A percentile compares a stretch with the other conserved stretches of the same genome.
Conservation (phyloP, 2,888 invertebrate genomes). For the Conus canariensis region DNA sequence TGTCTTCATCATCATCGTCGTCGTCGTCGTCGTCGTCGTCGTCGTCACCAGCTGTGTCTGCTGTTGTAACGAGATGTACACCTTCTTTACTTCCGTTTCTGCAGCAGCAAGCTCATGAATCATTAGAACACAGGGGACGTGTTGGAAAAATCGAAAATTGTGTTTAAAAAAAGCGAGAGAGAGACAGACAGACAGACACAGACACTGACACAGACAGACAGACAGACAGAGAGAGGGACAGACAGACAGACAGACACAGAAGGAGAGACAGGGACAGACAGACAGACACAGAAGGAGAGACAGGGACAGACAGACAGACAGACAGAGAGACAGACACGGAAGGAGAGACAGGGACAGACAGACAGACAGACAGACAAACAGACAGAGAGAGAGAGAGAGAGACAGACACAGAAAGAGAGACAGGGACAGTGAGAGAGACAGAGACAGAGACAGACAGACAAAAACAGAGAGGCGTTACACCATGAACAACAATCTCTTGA, state of each 20-base stretch:
- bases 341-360: not conserved
- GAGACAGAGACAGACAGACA: no score
- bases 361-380: no score
- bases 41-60: not conserved
- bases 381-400: no score
- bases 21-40: not conserved
- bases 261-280: not conserved
- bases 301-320: not conserved
- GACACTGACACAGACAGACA: not conserved
- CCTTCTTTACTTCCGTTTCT: no score
- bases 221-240: not conserved
- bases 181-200: not conserved
- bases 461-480: no score
- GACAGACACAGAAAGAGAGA: no score
- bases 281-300: not conserved
- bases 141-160: no score
- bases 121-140: no score
- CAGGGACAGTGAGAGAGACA: no score
- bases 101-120: no score
- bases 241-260: not conserved
- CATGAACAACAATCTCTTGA: no score
- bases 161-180: not conserved
- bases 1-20: not conserved
- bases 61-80: no score
- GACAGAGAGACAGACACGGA: not conserved